Evolutionary conservation across 2,888 invertebrate genomes (phyloP), one percentile per base, ranked within the genome.

Genomic region (Ptilodon capucinus): DNA sequence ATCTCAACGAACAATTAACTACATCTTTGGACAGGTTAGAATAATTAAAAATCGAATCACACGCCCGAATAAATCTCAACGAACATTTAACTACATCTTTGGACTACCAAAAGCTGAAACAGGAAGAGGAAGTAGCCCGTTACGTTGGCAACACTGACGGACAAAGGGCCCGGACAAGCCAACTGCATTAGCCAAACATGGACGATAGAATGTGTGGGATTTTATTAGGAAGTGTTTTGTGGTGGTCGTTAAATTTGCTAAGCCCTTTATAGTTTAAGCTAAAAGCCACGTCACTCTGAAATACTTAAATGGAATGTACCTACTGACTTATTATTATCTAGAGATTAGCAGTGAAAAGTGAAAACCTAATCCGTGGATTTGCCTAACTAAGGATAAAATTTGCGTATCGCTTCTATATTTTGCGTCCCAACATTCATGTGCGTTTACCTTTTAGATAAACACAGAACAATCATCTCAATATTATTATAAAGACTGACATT

Each of bases 71-170:
- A 58, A 62, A 65, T 57, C 47, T 44, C 19, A 43, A 49, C 5
- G n/a, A 42, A 44, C 51, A 59, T 59, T 64, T 59, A 65, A 51
- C 45, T 36, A 28, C 16, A 57, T 56, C 64, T 66, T 60, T 44
- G 47, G 47, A 34, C 44, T 55, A 40, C 54, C 53, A 64, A 66
- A 38, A 18, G 38, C 38, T 38, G 38, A 38, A 54, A 42, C 40
- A 49, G 65, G 68, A 68, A 57, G 47, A 48, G 68, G 68, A 66
- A 57, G 60, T 48, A 43, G 46, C 46, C 65, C 59, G 68, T 60
- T 57, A 60, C 48, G 51, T 54, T 57, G 51, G 53, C 46, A 48
- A 54, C 56, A 49, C 51, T 46, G 40, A 41, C 46, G 41, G 46
- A 36, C 36, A 39, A 36, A 40, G 36, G 38, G 36, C 25, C 13